Base-by-base conservation (phyloP, 2,797 vertebrate genomes). In the Malurus splendens region DNA sequence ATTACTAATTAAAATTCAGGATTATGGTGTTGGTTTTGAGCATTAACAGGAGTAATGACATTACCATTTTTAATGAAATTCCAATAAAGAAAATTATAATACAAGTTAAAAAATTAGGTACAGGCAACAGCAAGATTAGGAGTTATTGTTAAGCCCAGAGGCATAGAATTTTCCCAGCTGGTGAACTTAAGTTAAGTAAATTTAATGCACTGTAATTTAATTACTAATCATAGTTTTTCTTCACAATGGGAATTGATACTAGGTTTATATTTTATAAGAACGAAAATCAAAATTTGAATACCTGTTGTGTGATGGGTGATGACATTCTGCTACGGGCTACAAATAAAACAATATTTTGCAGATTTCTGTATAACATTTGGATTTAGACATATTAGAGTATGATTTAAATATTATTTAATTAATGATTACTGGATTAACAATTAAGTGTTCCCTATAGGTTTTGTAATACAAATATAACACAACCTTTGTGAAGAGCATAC, bases 1-100 rank as follows among this genome's bases (percentile, higher is more conserved):
- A 97, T 96, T 96, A 94, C 97, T 97, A 97, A 98, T 98, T 98
- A 97, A 98, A 98, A 98, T 96, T 93, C 95, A 96, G 96, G 97
- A 98, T 98, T 97, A 97, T 94, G 90, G 93, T 97, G 96, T 97
- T 97, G 96, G 95, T 97, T 96, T 97, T 97, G 95, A 97, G 95
- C 95, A 96, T 97, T 97, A 97, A 93, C 93, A 95, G 92, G 95
- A 98, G 91, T 95, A 97, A 97, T 92, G 94, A 93, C 95, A 97
- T 98, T 97, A 97, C 95, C 95, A 96, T 97, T 97, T 97, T 97
- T 97, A 97, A 97, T 98, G 96, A 97, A 96, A 96, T 96, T 96
- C 90, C 93, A 96, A 93, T 95, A 95, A 96, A 27, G 60, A 94
- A 97, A 97, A 96, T 95, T 90, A 93, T 95, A 96, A 91, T 72